Base-by-base conservation (phyloP, 1,140 invertebrate species). In the Diplogasteroides magnus region DNA sequence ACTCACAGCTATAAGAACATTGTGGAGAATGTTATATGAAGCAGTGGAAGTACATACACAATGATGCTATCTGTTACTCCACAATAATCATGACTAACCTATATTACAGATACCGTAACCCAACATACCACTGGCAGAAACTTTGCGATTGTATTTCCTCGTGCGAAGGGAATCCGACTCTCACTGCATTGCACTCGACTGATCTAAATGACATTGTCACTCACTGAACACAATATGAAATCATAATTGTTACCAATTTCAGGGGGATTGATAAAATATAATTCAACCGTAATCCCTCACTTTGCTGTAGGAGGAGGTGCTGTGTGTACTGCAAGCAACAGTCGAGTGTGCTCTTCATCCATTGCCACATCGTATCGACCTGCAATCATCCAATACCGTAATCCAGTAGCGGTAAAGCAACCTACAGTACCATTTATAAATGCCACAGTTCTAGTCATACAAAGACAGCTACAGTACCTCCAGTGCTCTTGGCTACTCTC, bases 271-370 rank as follows among this genome's bases (percentile, higher is more conserved):
- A n/a, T n/a, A n/a, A n/a, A n/a, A n/a, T 48, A 48, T 19, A 6
- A 6, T 48, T 48, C 37, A 6, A 6, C 37, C 19, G 6, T 11
- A 11, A 6, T 48, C 19, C 37, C 37, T 48, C 37, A 48, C 37
- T 64, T 84, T 78, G 72, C 75, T 74, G 29, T 89, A 15, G 92
- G 89, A 32, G 93, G 93, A 48, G 96, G 96, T 78, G 91, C 88
- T 25, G 96, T 89, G 79, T 93, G 90, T 27, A 85, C 77, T 58
- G 77, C 80, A 14, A 86, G 77, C 0, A 87, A 81, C 58, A 93
- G 86, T 77, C 94, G 85, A 72, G 89, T 94, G 86, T 98, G 93
- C 69, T 87, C 85, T 82, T 97, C 94, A 83, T 98, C 94, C 19
- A 98, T 82, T 31, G 93, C 90, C 11, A 96, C 90, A 80, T 89